These are phyloP conservation scores for Escarpia spicata DNA, from an alignment of 2,888 invertebrate species.

Conservation along the genomic window DNA sequence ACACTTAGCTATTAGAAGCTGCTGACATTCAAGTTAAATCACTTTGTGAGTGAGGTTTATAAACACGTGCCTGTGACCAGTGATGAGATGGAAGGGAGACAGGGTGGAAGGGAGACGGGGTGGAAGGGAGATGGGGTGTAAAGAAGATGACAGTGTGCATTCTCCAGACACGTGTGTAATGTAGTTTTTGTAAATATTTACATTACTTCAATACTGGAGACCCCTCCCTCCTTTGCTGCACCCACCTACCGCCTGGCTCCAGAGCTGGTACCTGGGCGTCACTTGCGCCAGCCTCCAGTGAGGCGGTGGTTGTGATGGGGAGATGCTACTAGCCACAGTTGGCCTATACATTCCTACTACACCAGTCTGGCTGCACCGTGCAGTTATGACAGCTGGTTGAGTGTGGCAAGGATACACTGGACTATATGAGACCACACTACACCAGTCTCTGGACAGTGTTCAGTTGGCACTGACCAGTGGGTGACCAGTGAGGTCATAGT, in stretches of 20 bases:
- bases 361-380: background rate
- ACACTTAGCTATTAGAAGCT: background rate
- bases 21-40: background rate
- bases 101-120: background rate
- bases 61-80: background rate
- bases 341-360: background rate
- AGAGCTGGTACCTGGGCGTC: background rate
- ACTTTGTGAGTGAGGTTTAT: background rate
- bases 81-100: background rate
- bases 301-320: background rate
- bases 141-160: background rate
- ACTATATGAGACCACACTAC: background rate
- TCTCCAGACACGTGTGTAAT: background rate
- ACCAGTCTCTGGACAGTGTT: background rate
- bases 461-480: background rate
- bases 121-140: background rate
- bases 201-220: background rate
- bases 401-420: no score
- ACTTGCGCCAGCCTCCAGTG: background rate
- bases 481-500: background rate
- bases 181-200: slow-evolving; percentile 6
- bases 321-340: background rate
- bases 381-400: background rate
- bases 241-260: background rate
- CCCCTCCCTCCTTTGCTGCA: background rate